A percentile compares a stretch with the other conserved stretches of the same genome.
Conservation (phyloP, 2,888 invertebrate species). For the Camptogramma bilineatum region DNA sequence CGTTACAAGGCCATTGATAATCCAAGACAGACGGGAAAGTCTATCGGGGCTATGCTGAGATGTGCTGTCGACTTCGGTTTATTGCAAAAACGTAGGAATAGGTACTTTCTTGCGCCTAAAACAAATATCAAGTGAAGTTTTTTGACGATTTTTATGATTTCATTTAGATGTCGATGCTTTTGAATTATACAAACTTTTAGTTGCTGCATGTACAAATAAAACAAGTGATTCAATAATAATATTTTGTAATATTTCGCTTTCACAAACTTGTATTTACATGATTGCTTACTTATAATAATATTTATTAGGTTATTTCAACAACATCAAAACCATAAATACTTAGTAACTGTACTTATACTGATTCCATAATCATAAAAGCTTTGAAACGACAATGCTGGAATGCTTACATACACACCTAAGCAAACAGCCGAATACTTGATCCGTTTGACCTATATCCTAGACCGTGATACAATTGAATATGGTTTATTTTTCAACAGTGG, state of each 20-base stretch:
- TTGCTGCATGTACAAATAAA: constrained; percentile 13
- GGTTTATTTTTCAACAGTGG: constrained; percentile 54
- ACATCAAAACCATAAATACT: constrained; percentile 75
- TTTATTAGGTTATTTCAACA: constrained; percentile 64
- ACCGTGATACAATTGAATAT: constrained; percentile 47
- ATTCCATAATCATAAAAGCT: constrained; percentile 61
- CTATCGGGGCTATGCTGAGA: constrained; percentile 58
- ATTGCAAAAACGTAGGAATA: constrained; percentile 58
- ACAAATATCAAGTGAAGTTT: constrained; percentile 24
- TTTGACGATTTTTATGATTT: background rate
- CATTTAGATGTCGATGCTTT: background rate
- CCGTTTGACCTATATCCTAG: constrained; percentile 31
- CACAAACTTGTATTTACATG: constrained; percentile 84
- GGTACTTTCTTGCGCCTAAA: constrained; percentile 50
- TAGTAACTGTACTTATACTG: constrained; percentile 74
- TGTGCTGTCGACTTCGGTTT: constrained; percentile 69
- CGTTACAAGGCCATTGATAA: constrained; percentile 54
- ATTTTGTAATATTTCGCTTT: constrained; percentile 73
- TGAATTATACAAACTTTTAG: background rate
- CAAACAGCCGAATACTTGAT: constrained; percentile 49
- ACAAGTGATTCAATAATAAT: constrained; percentile 69
- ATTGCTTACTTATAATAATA: constrained; percentile 77
- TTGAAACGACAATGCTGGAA: constrained; percentile 69
- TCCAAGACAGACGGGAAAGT: constrained; percentile 58
- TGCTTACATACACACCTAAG: constrained; percentile 72